A percentile compares a stretch with the other conserved stretches of the same genome.
These are phyloP conservation scores for Mus spicilegus DNA, from an alignment of 2,113 vertebrate species.

Conservation along the genomic window DNA sequence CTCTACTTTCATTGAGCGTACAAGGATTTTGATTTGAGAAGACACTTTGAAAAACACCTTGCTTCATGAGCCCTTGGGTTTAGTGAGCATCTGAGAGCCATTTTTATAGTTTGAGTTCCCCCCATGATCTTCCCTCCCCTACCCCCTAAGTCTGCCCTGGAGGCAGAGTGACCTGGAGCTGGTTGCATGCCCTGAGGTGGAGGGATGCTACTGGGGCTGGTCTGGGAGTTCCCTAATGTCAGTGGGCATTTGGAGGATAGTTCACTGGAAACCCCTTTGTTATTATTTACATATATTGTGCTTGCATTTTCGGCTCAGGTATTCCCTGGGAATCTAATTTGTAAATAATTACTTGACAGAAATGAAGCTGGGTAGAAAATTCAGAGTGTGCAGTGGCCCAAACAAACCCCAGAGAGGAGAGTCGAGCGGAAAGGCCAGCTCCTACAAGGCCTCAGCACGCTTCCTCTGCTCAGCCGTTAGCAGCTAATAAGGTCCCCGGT, in stretches of 20 bases:
- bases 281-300: conserved; percentile 54
- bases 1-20: background rate
- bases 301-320: conserved; percentile 54
- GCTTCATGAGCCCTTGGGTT: conserved; percentile 64
- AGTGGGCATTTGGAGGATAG: conserved; percentile 69
- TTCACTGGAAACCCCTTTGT: conserved; percentile 74
- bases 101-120: conserved; percentile 15
- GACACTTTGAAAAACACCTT: background rate
- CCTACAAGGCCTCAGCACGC: background rate
- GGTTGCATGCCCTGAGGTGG: conserved; percentile 56
- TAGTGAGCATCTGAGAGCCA: conserved; percentile 33
- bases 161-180: background rate
- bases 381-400: conserved; percentile 43
- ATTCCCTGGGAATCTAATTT: conserved; percentile 79
- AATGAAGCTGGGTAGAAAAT: conserved; percentile 59
- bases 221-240: conserved; percentile 75
- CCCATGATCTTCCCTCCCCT: background rate
- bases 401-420: background rate
- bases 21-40: background rate
- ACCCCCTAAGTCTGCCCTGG: conserved; percentile 35
- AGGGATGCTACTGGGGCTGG: conserved; percentile 62
- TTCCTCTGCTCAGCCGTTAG: conserved; percentile 58
- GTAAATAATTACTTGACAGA: conserved; percentile 79
- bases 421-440: conserved; percentile 24
- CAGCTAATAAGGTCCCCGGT: conserved; percentile 50